Conservation (phyloP, 2,797 vertebrate genomes). For the Enteromius argenteus region DNA sequence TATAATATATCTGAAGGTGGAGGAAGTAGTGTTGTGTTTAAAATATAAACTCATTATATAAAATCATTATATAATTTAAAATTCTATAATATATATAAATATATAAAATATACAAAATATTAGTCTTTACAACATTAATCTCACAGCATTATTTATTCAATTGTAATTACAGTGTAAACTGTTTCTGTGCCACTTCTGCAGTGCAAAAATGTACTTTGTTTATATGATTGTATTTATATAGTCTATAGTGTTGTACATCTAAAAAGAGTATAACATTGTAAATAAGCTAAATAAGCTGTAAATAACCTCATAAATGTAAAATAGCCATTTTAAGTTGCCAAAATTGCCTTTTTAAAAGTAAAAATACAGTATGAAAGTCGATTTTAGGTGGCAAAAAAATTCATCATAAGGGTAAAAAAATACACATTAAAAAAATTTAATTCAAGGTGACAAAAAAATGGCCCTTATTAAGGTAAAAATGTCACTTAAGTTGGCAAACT, state of each 20-base stretch:
- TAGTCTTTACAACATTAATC: neutral
- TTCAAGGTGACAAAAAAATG: neutral
- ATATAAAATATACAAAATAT: too few relatives aligned
- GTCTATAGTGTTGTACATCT: neutral
- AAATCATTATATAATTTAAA: neutral
- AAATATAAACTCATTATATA: neutral
- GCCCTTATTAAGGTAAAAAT: neutral
- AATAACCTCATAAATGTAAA: neutral
- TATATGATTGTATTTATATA: neutral
- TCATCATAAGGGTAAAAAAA: neutral
- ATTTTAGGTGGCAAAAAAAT: too few relatives aligned
- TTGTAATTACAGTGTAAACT: neutral
- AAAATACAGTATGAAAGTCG: neutral
- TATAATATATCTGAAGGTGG: too few relatives aligned
- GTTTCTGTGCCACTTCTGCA: too few relatives aligned
- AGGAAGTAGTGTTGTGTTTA: neutral
- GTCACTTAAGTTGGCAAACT: neutral
- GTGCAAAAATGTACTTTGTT: neutral
- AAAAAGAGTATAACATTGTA: neutral
- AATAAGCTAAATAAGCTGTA: too few relatives aligned
- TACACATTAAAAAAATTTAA: neutral
- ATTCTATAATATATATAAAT: neutral
- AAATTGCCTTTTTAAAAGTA: too few relatives aligned
- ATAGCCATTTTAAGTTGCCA: too few relatives aligned
- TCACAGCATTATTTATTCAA: neutral